Conservation (phyloP, 2,888 invertebrate species). For the Ophion ellenae region DNA sequence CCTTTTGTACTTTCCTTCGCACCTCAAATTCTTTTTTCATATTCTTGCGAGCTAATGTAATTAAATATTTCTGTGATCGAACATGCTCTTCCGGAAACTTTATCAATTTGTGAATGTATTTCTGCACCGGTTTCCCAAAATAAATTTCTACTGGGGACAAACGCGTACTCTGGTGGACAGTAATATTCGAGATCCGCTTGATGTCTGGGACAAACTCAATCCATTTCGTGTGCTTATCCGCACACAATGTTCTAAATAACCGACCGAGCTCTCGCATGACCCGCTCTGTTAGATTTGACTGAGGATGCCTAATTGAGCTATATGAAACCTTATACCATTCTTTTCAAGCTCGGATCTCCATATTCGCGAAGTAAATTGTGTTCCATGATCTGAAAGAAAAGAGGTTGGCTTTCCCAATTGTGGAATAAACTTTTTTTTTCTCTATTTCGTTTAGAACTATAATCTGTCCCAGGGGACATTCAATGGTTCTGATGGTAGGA, state of each 20-base stretch:
- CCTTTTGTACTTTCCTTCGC: background rate
- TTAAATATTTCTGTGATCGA: background rate
- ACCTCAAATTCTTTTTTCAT: background rate
- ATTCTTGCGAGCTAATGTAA: background rate
- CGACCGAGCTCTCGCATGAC: background rate
- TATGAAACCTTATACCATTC: background rate
- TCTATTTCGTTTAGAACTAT: no score
- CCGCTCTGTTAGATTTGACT: background rate
- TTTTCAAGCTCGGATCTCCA: background rate
- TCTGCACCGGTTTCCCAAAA: background rate
- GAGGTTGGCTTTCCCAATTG: background rate
- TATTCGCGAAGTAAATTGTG: background rate
- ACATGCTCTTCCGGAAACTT: background rate
- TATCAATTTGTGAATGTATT: background rate
- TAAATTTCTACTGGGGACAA: background rate
- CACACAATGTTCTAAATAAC: background rate
- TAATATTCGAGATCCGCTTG: background rate
- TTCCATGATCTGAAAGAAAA: background rate
- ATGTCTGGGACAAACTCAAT: background rate
- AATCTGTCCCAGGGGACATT: no score
- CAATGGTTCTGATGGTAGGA: no score
- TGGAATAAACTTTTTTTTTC: background rate
- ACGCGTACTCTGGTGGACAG: background rate
- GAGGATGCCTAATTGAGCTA: background rate
- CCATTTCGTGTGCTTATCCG: background rate